Percentiles rank a stretch among this genome's conserved stretches.
Conservation (phyloP, 2,797 vertebrate genomes). For the Anguilla pacifica region DNA sequence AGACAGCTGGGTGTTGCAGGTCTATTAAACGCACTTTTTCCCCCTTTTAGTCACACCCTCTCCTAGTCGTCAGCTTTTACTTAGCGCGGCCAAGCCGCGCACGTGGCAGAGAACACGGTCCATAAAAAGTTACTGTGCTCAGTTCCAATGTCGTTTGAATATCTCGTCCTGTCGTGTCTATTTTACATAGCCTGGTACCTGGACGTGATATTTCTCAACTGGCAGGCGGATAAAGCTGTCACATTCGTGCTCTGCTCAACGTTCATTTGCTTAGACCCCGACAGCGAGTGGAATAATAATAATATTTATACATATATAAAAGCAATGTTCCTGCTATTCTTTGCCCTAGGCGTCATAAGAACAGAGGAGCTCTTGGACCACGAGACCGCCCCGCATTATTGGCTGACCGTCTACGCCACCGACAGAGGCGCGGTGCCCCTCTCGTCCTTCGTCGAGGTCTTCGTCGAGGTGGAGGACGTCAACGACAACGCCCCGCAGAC, state of each 20-base stretch:
- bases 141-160: slow-evolving; percentile 3
- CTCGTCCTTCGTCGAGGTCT: slow-evolving; percentile 79
- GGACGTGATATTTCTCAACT: not conserved
- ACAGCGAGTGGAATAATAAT: not conserved
- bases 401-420: slow-evolving; percentile 80
- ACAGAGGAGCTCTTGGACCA: slow-evolving; percentile 77
- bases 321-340: not conserved
- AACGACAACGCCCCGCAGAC: slow-evolving; percentile 84
- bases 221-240: not conserved
- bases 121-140: not conserved
- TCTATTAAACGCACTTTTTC: not conserved
- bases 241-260: not conserved
- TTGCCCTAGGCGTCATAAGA: slow-evolving; percentile 72
- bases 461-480: slow-evolving; percentile 80
- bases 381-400: slow-evolving; percentile 78
- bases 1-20: not conserved
- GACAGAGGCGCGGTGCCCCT: slow-evolving; percentile 79
- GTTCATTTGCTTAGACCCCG: not conserved
- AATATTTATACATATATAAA: too few species aligned
- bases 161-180: not conserved
- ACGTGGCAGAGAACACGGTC: not conserved
- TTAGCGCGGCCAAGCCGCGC: not conserved
- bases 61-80: not conserved
- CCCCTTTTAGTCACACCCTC: not conserved
- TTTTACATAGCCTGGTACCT: not conserved